phyloP scores from a whole-genome alignment of 2,797 vertebrate species.

The Lutjanus argentimaculatus region DNA sequence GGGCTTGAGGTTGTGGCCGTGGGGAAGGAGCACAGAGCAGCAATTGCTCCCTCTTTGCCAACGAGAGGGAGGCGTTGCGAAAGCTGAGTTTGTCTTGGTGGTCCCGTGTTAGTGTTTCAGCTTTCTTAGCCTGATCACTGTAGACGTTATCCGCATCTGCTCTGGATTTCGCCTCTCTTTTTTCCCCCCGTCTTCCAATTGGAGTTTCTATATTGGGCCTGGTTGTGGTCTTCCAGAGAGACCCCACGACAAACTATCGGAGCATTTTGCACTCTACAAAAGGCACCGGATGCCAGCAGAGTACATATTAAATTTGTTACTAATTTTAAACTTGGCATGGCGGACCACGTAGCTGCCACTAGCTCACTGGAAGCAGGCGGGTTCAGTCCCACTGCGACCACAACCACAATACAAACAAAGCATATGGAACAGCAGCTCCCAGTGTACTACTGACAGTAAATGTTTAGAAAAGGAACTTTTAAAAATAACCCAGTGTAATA shows the following conservation, averaged over 20 bases:
- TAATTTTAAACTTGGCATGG: conserved; percentile 93
- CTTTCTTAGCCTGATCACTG: conserved; percentile 65
- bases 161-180: conserved; percentile 74
- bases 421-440: conserved; percentile 87
- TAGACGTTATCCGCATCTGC: conserved; percentile 85
- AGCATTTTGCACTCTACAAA: conserved; percentile 89
- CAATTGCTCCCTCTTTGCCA: conserved; percentile 48
- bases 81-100: conserved; percentile 71
- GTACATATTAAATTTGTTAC: conserved; percentile 95
- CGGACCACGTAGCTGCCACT: conserved; percentile 87
- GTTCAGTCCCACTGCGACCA: conserved; percentile 87
- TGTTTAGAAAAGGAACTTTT: conserved; percentile 86
- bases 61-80: conserved; percentile 63
- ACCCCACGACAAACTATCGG: conserved; percentile 88
- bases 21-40: conserved; percentile 53
- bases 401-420: conserved; percentile 92
- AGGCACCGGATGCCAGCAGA: conserved; percentile 87
- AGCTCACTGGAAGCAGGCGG: conserved; percentile 84
- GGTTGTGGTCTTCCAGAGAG: conserved; percentile 89
- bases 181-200: conserved; percentile 75
- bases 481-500: conserved; percentile 86
- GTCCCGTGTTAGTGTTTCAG: conserved; percentile 66
- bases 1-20: conserved; percentile 80
- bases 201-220: conserved; percentile 87
- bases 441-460: conserved; percentile 85